Evolutionary conservation across 2,888 invertebrate genomes (phyloP), one percentile per base, ranked within the genome.

Genomic region (Troides aeacus): DNA sequence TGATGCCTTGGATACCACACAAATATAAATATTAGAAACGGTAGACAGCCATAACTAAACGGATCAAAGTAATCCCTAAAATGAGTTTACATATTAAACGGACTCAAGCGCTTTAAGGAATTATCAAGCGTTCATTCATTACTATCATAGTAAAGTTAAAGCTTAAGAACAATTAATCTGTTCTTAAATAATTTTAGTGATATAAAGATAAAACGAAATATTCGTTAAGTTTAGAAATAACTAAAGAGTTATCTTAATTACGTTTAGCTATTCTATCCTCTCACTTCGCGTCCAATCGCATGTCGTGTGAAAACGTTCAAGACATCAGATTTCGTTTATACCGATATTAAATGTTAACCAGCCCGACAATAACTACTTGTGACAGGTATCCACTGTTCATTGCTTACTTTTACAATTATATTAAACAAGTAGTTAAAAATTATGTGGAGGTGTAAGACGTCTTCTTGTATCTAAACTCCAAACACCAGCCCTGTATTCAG

Each of bases 21-120:
- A n/a, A 21, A 50, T 60, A 39, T 64, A 24, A 62, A 50, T 50
- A 50, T 36, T 56, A 10, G 10, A 58, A 64, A 46, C 58, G 53
- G 39, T 17, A 18, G 23, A 61, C 30, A 30, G 57, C 46, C 57
- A n/a, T 62, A 42, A n/a, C 39, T 62, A 67, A 62, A 62, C 42
- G 62, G 30, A 62, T 57, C 24, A 30, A 62, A 57, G 57, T 46
- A 62, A 57, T 67, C 42, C 42, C 42, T 66, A 23, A 66, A 66
- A 62, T 66, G 15, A 66, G 18, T 53, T 30, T 30, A 30, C 5
- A 61, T 36, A 64, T 36, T 36, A 36, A 24, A 23, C 60, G 36
- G 23, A 60, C 30, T 36, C 7, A 36, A 17, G 30, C n/a, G 12
- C 10, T 15, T 18, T 56, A 2, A 21, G n/a, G 56, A 46, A 4